A percentile compares a stretch with the other conserved stretches of the same genome.
Evolutionary conservation across 2,888 invertebrate genomes (phyloP).

Genomic region (Drosophila anomalipes): DNA sequence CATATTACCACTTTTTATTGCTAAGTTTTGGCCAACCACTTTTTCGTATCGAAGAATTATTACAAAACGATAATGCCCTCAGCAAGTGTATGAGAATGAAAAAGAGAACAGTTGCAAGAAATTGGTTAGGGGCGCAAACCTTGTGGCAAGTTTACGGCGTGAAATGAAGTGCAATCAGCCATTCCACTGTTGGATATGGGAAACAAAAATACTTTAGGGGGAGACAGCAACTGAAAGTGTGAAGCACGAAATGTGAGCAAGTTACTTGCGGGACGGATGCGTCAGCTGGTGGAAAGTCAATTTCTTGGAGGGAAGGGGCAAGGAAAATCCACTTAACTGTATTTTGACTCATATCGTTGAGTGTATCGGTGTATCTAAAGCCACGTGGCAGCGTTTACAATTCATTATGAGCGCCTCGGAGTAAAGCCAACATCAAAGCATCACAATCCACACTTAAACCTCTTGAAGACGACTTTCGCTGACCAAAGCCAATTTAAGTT

Average conservation of each 20-base stretch:
- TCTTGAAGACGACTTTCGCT: slow-evolving; percentile 45
- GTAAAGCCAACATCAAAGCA: slow-evolving; percentile 48
- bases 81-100: slow-evolving; percentile 7
- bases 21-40: not conserved
- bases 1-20: not conserved
- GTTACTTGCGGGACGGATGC: slow-evolving; percentile 4
- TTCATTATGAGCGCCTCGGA: slow-evolving; percentile 67
- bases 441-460: slow-evolving; percentile 28
- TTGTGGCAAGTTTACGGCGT: slow-evolving; percentile 47
- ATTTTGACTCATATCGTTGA: slow-evolving; percentile 23
- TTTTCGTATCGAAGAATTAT: not conserved
- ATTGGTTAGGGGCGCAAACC: slow-evolving; percentile 25
- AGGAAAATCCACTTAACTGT: slow-evolving; percentile 33
- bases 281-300: slow-evolving; percentile 26
- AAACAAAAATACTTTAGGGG: slow-evolving; percentile 5
- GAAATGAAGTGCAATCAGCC: slow-evolving; percentile 61
- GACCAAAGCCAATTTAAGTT: slow-evolving; percentile 66
- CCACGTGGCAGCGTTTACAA: slow-evolving; percentile 79
- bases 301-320: slow-evolving; percentile 7
- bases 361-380: slow-evolving; percentile 10
- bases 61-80: not conserved
- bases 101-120: slow-evolving; percentile 37
- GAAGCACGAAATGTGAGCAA: slow-evolving; percentile 34
- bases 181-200: slow-evolving; percentile 24
- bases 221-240: slow-evolving; percentile 23